Conservation (phyloP, 2,113 vertebrate species). For the Strix aluco region DNA sequence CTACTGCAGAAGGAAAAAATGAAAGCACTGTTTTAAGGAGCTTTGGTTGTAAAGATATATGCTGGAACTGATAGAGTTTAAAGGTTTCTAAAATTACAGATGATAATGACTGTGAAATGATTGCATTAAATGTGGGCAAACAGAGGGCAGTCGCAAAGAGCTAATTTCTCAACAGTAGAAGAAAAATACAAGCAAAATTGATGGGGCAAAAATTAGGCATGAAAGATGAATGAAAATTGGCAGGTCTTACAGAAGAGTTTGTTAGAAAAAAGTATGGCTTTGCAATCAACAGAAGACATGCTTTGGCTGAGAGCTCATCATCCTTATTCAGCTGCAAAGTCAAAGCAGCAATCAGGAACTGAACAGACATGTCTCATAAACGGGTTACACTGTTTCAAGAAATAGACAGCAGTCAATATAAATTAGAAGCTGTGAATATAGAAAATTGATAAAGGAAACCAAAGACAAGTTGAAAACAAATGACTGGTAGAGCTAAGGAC, state of each 20-base stretch:
- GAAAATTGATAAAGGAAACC: slow-evolving; percentile 5
- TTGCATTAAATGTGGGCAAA: slow-evolving; percentile 53
- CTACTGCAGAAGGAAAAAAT: neutral
- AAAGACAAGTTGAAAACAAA: neutral
- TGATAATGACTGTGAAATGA: slow-evolving; percentile 14
- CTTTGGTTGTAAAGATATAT: slow-evolving; percentile 13
- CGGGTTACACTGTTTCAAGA: neutral
- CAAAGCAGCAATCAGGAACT: slow-evolving; percentile 52
- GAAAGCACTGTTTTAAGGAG: neutral
- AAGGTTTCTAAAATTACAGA: slow-evolving; percentile 42
- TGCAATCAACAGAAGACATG: slow-evolving; percentile 30
- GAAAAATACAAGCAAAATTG: slow-evolving; percentile 31
- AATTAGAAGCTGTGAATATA: neutral
- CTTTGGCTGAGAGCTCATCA: slow-evolving; percentile 42
- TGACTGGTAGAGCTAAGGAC: neutral
- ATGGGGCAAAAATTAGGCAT: slow-evolving; percentile 17
- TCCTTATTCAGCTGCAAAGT: slow-evolving; percentile 33
- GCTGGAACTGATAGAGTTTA: slow-evolving; percentile 1
- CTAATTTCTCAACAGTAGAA: slow-evolving; percentile 39
- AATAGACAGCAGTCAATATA: slow-evolving; percentile 8
- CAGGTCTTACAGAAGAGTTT: slow-evolving; percentile 3
- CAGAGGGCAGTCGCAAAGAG: slow-evolving; percentile 42
- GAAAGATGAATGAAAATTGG: slow-evolving; percentile 32
- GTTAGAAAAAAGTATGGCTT: neutral
- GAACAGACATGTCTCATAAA: neutral